A percentile compares a stretch with the other conserved stretches of the same genome.
Conservation (phyloP, 2,797 vertebrate species). For the Alosa sapidissima region DNA sequence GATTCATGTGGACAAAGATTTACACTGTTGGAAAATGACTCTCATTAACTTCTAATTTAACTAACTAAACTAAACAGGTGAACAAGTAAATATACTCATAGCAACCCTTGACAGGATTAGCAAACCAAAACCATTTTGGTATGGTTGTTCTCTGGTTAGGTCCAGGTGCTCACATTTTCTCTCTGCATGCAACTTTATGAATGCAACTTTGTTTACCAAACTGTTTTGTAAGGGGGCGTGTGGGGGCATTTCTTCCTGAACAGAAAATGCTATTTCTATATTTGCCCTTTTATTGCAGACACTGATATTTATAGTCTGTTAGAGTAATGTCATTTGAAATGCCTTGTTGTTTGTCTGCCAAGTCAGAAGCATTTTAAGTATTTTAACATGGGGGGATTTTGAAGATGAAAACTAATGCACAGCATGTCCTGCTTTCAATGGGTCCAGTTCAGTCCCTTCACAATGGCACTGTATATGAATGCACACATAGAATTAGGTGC, state of each 20-base stretch:
- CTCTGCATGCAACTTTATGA: background rate
- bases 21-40: background rate
- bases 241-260: background rate
- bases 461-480: background rate
- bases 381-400: slow-evolving; percentile 24
- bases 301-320: slow-evolving; percentile 24
- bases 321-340: slow-evolving; percentile 14
- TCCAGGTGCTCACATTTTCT: background rate
- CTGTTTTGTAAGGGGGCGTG: too few species aligned
- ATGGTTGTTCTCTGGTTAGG: background rate
- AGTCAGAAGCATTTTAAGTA: slow-evolving; percentile 30
- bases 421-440: slow-evolving; percentile 30
- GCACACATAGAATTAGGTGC: background rate
- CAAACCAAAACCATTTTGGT: background rate
- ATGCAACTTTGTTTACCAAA: background rate
- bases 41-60: background rate
- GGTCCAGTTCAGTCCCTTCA: background rate
- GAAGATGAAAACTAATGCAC: slow-evolving; percentile 23
- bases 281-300: background rate
- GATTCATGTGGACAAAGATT: background rate
- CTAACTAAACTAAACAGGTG: background rate
- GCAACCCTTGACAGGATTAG: background rate
- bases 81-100: background rate
- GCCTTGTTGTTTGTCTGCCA: slow-evolving; percentile 17
- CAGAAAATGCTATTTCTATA: slow-evolving; percentile 16